Conservation (phyloP, 1,140 invertebrate genomes). For the Matsumurasca onukii region DNA sequence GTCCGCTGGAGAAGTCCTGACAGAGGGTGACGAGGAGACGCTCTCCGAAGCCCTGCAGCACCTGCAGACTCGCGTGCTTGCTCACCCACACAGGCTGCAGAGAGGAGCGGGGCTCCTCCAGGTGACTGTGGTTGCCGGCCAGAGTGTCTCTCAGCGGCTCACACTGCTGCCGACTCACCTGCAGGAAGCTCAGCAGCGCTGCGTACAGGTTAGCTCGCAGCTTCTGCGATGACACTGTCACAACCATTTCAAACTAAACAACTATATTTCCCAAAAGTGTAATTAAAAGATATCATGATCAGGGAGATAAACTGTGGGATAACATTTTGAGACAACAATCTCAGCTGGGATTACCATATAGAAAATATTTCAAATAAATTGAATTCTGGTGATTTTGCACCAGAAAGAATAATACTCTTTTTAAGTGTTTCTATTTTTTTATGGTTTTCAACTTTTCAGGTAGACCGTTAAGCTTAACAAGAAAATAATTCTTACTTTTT, state of each 20-base stretch:
- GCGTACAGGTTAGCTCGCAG: constrained; percentile 83
- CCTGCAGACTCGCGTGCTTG: constrained; percentile 50
- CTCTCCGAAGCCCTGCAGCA: constrained; percentile 72
- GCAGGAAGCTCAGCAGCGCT: constrained; percentile 70
- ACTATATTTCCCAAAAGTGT: too few species aligned
- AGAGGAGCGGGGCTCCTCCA: constrained; percentile 44
- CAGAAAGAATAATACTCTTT: too few species aligned
- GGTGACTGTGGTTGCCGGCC: constrained; percentile 40
- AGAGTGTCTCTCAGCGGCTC: constrained; percentile 32
- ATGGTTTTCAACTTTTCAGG: too few species aligned
- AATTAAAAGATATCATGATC: constrained; percentile 12
- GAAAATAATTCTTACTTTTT: too few species aligned
- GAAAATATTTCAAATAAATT: too few species aligned
- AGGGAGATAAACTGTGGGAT: background rate
- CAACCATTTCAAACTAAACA: too few species aligned
- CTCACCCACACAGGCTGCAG: constrained; percentile 9
- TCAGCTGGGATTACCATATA: too few species aligned
- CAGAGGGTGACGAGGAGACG: constrained; percentile 81
- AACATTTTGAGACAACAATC: background rate
- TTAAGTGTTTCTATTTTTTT: too few species aligned
- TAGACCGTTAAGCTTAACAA: too few species aligned
- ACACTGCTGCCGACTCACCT: constrained; percentile 65
- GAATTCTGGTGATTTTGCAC: too few species aligned
- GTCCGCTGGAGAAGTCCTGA: constrained; percentile 81
- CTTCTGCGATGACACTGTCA: constrained; percentile 72